Evolutionary conservation across 2,797 vertebrate species (phyloP).

Genomic region (Ptychadena robeensis): DNA sequence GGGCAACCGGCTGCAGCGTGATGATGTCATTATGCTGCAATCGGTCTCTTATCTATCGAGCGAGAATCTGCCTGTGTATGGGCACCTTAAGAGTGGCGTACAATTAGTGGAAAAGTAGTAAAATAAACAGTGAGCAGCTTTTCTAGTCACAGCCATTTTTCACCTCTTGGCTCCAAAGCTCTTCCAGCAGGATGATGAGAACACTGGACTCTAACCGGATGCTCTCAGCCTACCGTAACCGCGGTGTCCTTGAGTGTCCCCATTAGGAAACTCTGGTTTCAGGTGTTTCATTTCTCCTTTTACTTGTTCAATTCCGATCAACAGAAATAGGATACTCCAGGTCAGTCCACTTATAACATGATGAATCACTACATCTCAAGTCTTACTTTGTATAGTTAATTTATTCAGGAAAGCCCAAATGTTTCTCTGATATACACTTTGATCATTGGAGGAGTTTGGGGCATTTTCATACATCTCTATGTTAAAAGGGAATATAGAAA

Average conservation of each 20-base stretch:
- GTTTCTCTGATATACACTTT: background rate
- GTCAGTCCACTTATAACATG: conserved; percentile 72
- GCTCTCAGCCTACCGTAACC: background rate
- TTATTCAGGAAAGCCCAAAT: background rate
- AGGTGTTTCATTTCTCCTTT: conserved; percentile 78
- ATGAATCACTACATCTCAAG: conserved; percentile 63
- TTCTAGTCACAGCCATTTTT: background rate
- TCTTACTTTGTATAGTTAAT: conserved; percentile 62
- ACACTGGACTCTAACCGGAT: background rate
- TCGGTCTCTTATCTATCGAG: too few relatives aligned
- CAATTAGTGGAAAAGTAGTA: too few relatives aligned
- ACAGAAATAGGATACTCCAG: conserved; percentile 77
- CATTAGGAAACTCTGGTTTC: conserved; percentile 69
- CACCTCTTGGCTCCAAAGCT: background rate
- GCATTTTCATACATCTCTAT: too few relatives aligned
- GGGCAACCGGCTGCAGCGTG: too few relatives aligned
- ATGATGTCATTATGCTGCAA: too few relatives aligned
- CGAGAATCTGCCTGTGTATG: too few relatives aligned
- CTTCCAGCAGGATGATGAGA: background rate
- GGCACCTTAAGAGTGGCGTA: too few relatives aligned
- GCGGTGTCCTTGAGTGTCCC: conserved; percentile 75
- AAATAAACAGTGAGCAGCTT: background rate
- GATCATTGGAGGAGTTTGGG: too few relatives aligned
- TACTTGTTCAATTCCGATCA: conserved; percentile 76
- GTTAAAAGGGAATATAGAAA: too few relatives aligned